phyloP scores from a whole-genome alignment of 2,797 vertebrate genomes.

The Danio choprae region DNA sequence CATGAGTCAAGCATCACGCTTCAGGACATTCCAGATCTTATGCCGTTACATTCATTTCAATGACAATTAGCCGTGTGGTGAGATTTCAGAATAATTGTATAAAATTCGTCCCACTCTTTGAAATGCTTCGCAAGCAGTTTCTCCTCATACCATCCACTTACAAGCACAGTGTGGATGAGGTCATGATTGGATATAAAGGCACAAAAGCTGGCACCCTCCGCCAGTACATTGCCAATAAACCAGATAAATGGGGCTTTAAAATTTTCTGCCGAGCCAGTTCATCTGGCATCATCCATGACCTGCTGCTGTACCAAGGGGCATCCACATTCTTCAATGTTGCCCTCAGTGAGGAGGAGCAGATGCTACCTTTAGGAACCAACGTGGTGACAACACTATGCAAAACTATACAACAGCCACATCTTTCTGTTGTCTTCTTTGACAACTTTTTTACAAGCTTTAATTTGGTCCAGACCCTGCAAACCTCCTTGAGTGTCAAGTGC shows the following conservation, averaged over 20 bases:
- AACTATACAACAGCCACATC: conserved; percentile 32
- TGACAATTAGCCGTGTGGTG: conserved; percentile 50
- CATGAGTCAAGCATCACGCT: conserved; percentile 38
- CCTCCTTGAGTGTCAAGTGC: conserved; percentile 42
- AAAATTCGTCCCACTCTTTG: conserved; percentile 15
- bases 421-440: conserved; percentile 49
- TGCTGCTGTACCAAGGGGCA: conserved; percentile 52
- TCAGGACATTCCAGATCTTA: conserved; percentile 53
- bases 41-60: conserved; percentile 49
- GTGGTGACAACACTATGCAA: conserved; percentile 51
- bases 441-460: conserved; percentile 52
- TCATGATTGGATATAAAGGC: conserved; percentile 60
- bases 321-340: conserved; percentile 57
- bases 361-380: conserved; percentile 49
- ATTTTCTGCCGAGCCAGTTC: conserved; percentile 55
- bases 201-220: conserved; percentile 47
- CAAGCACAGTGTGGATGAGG: conserved; percentile 53
- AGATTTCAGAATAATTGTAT: conserved; percentile 49
- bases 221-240: conserved; percentile 52
- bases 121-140: conserved; percentile 24
- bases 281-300: conserved; percentile 59
- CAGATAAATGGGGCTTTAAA: conserved; percentile 56
- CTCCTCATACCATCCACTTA: conserved; percentile 41
- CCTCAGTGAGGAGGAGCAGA: conserved; percentile 57
- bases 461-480: conserved; percentile 47